Evolutionary conservation across 2,888 invertebrate species (phyloP), one percentile per base, ranked within the genome.

Genomic region (Diarsia mendica): DNA sequence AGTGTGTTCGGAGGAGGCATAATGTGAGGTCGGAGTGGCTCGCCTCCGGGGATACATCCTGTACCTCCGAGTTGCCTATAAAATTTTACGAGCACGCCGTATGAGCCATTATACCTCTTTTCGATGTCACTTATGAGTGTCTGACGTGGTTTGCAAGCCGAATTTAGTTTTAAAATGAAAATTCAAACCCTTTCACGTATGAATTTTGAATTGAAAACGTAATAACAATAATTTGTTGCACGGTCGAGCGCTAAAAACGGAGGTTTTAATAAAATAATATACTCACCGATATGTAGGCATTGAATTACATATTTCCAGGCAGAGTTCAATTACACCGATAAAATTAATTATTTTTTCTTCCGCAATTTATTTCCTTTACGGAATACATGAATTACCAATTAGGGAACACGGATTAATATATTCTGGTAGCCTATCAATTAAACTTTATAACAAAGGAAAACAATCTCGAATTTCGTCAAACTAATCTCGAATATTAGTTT

Each of bases 21-120:
- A 91, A 93, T 91, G 89, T 86, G 89, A 88, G 93, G 91, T 90
- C 90, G 89, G 85, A 88, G 90, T 86, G 89, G 85, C 90, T 83
- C 78, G 90, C 89, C 92, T 90, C 90, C 88, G 83, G 92, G 93
- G 93, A 89, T 88, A 91, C 92, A 93, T 92, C 92, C 92, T 92
- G 92, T 89, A 89, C 90, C 89, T 89, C 86, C 86, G 88, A 93
- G 92, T 90, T 87, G 88, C 89, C 94, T 92, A 94, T 95, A 95
- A 96, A 94, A 95, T 94, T 96, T 96, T 95, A 96, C 91, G 95
- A 94, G 89, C 93, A 88, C 92, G 87, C 92, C 91, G 93, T 95
- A 94, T 93, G 93, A 95, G 90, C 93, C 92, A 91, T 94, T 95
- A 94, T 91, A 93, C 91, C 89, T 91, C 92, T 93, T 92, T 93